A percentile compares a stretch with the other conserved stretches of the same genome.
phyloP scores from a whole-genome alignment of 2,113 vertebrate species.

The Laterallus jamaicensis region DNA sequence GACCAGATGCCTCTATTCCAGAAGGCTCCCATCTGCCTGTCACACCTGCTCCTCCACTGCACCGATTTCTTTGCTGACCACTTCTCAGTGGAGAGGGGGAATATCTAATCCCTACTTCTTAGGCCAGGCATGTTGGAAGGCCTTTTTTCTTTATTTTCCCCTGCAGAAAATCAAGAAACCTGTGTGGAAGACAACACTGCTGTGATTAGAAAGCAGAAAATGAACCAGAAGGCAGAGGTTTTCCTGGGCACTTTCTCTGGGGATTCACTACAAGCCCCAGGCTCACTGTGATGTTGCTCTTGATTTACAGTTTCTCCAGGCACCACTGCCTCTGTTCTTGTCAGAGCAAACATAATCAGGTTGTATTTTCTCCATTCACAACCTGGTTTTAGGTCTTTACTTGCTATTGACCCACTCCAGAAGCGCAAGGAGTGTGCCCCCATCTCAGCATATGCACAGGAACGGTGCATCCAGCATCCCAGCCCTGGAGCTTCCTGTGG shows the following conservation, averaged over 20 bases:
- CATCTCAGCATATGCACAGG: background rate
- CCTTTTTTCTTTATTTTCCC: background rate
- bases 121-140: background rate
- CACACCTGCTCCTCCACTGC: background rate
- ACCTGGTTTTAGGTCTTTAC: background rate
- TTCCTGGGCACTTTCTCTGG: background rate
- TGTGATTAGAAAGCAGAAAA: background rate
- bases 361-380: background rate
- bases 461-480: background rate
- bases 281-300: background rate
- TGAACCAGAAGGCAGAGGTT: background rate
- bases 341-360: background rate
- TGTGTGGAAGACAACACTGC: background rate
- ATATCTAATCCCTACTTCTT: background rate
- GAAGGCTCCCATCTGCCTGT: background rate
- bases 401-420: background rate
- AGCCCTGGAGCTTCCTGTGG: background rate
- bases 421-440: rapidly evolving
- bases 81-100: background rate
- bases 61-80: rapidly evolving
- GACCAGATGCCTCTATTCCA: background rate
- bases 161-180: background rate
- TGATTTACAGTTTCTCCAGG: background rate
- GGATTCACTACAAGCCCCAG: background rate
- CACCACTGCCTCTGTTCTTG: background rate